phyloP scores from a whole-genome alignment of 2,888 invertebrate species.

The Oligia strigilis region DNA sequence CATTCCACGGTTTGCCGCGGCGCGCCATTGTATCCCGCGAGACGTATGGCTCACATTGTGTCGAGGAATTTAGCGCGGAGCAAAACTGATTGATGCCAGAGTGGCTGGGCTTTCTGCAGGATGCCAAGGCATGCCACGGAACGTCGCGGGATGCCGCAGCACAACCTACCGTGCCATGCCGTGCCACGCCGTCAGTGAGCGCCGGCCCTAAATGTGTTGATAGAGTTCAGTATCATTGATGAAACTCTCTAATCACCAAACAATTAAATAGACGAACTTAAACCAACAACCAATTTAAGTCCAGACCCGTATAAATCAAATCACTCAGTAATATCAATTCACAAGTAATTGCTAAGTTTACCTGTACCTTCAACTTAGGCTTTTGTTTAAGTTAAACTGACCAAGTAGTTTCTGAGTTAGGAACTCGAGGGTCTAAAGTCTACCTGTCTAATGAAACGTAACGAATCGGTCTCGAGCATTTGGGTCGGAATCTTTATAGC shows the following conservation, averaged over 20 bases:
- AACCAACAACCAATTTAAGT: neutral
- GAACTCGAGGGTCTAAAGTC: slow-evolving; percentile 19
- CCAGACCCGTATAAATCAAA: slow-evolving; percentile 52
- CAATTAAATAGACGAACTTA: slow-evolving; percentile 3
- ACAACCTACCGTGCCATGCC: too few species aligned
- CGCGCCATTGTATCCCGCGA: too few species aligned
- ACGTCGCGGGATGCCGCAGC: too few species aligned
- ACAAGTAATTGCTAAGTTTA: slow-evolving; percentile 51
- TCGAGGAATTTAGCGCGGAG: too few species aligned
- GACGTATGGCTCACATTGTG: too few species aligned
- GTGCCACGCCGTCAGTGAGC: too few species aligned
- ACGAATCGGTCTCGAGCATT: slow-evolving; percentile 56
- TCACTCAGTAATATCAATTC: slow-evolving; percentile 44
- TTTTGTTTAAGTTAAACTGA: slow-evolving; percentile 65
- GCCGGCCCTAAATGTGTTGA: too few species aligned
- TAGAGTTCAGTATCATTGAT: neutral
- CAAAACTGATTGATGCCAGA: too few species aligned
- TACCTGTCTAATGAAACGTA: slow-evolving; percentile 60
- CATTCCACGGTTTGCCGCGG: too few species aligned
- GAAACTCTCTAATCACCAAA: neutral
- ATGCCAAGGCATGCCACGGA: too few species aligned
- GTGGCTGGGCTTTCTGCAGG: too few species aligned
- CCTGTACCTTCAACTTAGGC: slow-evolving; percentile 26
- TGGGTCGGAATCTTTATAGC: slow-evolving; percentile 40
- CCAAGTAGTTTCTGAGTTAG: slow-evolving; percentile 59